These are phyloP conservation scores for Martes martes DNA, from an alignment of 2,113 vertebrate genomes.

Conservation along the genomic window DNA sequence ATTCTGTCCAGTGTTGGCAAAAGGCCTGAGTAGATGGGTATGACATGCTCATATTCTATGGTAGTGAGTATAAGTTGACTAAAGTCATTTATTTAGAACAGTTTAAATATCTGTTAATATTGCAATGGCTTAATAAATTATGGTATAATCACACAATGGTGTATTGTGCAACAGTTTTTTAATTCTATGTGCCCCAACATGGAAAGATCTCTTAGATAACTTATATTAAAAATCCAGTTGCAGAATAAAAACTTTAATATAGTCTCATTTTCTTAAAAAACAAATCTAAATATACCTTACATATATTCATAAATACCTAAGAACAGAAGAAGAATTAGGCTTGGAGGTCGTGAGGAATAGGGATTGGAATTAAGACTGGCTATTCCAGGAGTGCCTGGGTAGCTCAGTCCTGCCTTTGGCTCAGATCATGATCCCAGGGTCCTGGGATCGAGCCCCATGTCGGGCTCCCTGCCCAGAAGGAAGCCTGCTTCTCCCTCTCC, in stretches of 20 bases:
- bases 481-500: no score
- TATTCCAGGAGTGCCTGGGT: background rate
- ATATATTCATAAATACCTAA: background rate
- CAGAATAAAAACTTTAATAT: background rate
- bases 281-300: background rate
- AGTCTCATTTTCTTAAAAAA: background rate
- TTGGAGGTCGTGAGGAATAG: background rate
- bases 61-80: background rate
- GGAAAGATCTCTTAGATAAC: background rate
- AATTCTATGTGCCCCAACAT: background rate
- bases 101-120: background rate
- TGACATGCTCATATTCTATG: background rate
- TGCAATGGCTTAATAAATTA: background rate
- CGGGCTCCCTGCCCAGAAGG: no score
- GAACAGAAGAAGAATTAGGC: background rate
- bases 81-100: background rate
- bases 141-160: background rate
- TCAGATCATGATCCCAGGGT: no score
- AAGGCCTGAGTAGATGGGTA: background rate
- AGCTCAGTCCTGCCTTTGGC: no score
- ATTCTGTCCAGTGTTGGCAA: background rate
- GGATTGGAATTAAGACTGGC: background rate
- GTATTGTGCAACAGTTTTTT: background rate
- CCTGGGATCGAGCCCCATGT: no score
- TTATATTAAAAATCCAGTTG: background rate